Evolutionary conservation across 2,113 vertebrate species (phyloP).

Genomic region (Recurvirostra avosetta): DNA sequence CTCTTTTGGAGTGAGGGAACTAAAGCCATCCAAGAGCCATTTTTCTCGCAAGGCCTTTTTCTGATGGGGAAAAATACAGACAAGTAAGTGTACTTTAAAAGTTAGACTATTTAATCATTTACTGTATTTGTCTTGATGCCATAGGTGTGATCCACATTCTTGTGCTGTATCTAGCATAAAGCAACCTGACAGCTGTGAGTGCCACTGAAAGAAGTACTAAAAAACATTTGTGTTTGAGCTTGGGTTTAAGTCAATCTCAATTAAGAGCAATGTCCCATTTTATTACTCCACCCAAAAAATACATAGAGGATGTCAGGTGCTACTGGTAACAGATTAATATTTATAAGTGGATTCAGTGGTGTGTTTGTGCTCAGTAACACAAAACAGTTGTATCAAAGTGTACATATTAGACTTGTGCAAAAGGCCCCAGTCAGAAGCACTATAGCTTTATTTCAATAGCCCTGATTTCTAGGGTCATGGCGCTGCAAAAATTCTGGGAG

Average conservation of each 20-base stretch:
- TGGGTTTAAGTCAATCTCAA: background rate
- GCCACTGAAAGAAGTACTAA: background rate
- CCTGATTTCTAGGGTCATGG: background rate
- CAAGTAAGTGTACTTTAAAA: background rate
- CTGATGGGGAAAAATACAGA: conserved; percentile 64
- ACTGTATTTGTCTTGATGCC: background rate
- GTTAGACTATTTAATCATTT: background rate
- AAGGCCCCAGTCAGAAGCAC: background rate
- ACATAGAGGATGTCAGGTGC: background rate
- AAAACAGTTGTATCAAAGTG: background rate
- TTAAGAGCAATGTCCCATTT: background rate
- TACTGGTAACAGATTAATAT: background rate
- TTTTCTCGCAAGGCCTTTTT: conserved; percentile 92
- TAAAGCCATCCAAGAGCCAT: conserved; percentile 94
- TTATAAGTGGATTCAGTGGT: background rate
- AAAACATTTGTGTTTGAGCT: background rate
- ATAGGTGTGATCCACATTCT: background rate
- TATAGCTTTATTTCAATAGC: background rate
- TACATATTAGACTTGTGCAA: fast-evolving
- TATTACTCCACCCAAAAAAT: background rate
- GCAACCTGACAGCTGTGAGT: background rate
- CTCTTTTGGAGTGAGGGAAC: conserved; percentile 82
- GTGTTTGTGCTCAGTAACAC: background rate
- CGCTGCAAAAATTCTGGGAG: background rate
- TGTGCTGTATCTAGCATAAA: background rate